Evolutionary conservation across 2,113 vertebrate genomes (phyloP), one percentile per base, ranked within the genome.

Genomic region (Mormoops blainvillei): DNA sequence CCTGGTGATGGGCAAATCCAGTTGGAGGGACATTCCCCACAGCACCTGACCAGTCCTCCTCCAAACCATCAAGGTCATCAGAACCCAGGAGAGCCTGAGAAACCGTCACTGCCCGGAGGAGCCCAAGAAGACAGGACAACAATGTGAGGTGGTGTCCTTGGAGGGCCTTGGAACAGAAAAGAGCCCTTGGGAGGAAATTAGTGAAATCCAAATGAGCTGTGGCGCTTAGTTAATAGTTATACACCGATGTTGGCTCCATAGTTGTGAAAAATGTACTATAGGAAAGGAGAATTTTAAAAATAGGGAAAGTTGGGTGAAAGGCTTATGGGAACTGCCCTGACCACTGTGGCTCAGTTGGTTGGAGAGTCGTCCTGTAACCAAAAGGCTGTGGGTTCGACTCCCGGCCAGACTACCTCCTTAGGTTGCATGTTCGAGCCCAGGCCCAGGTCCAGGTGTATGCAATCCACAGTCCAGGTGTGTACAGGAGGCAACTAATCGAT

Each of bases 181-280:
- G 26, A 48, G 41, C 26, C 10, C 1, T 10, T 28, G 7, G 52
- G 54, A 19, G 43, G 54, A 48, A 52, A 26, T 2, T 0, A 5
- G n/a, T 4, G 26, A 63, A 11, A 58, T 7, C 4, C 0, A 43
- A 43, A 20, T 18, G 15, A 58, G 10, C 68, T 2, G 0, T 33
- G 20, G 12, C 1, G 3, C 16, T 54, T 8, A 4, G 19, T 33
- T 5, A 9, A 16, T 0, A 4, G 68, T 19, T 31, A 19, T 0
- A 0, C 0, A 11, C 28, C 22, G 0, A 0, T 0, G 15, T 3
- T 0, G 10, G 12, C 5, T 13, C 22, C 15, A 1, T 4, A 5
- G 12, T 15, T 4, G 5, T 5, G 15, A 36, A n/a, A 67, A 24
- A 15, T 0, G 1, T 0, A 3, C 9, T 10, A 0, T n/a, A 67